phyloP scores from a whole-genome alignment of 1,140 invertebrate species.

The Antheraea mylitta region DNA sequence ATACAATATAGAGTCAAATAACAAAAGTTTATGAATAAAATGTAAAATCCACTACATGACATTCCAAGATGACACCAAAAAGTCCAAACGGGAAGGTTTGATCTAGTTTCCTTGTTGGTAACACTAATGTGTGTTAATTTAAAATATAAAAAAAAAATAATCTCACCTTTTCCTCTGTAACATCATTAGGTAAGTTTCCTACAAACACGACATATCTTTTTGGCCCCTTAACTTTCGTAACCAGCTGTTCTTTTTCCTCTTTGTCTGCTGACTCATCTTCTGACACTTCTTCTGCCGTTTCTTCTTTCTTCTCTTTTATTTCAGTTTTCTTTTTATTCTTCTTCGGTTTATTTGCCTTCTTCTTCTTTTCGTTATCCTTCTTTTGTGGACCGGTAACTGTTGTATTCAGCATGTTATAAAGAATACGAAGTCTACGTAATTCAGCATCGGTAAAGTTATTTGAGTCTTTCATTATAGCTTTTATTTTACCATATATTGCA shows the following conservation, averaged over 20 bases:
- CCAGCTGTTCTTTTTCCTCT: constrained; percentile 19
- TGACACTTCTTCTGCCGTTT: neutral
- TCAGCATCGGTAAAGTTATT: constrained; percentile 43
- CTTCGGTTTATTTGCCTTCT: constrained; percentile 20
- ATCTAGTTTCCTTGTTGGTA: too few species aligned
- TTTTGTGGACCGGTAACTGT: constrained; percentile 24
- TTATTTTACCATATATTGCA: constrained; percentile 49
- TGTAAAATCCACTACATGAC: too few species aligned
- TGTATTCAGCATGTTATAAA: constrained; percentile 65
- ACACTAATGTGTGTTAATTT: too few species aligned
- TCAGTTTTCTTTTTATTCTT: constrained; percentile 19
- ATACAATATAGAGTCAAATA: too few species aligned
- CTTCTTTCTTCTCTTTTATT: constrained; percentile 20
- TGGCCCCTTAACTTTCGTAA: constrained; percentile 49
- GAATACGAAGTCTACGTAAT: constrained; percentile 55
- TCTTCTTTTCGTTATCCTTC: constrained; percentile 22
- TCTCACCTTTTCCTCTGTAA: constrained; percentile 54
- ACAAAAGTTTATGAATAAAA: too few species aligned
- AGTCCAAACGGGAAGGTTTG: too few species aligned
- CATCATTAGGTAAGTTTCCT: constrained; percentile 56
- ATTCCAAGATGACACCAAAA: too few species aligned
- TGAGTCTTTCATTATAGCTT: constrained; percentile 42
- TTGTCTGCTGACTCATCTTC: constrained; percentile 18
- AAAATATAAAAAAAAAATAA: neutral
- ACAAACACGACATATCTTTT: constrained; percentile 72